Evolutionary conservation across 2,113 vertebrate genomes (phyloP).

Genomic region (Macheiramphus alcinus): DNA sequence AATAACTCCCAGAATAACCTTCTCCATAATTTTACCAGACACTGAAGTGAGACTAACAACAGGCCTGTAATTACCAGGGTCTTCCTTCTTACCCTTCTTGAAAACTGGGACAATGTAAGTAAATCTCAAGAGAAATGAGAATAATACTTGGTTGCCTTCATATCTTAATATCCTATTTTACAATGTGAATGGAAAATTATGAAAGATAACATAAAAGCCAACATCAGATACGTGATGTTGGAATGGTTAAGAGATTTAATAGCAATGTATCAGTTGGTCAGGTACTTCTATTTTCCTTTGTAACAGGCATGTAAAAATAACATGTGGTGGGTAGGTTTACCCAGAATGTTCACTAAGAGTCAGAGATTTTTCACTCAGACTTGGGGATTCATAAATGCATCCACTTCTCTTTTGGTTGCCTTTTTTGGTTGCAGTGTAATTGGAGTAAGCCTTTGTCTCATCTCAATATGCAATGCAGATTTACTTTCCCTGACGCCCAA

Average conservation of each 20-base stretch:
- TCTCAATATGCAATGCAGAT: background rate
- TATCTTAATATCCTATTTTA: background rate
- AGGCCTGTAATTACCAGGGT: background rate
- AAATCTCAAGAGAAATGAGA: background rate
- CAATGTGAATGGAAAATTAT: background rate
- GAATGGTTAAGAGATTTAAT: background rate
- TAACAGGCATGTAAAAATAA: background rate
- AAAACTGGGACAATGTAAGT: background rate
- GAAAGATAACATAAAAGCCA: background rate
- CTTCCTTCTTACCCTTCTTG: background rate
- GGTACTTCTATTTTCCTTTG: background rate
- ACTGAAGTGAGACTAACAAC: background rate
- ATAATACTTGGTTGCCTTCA: background rate
- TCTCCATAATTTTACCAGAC: background rate
- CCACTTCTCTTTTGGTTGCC: background rate
- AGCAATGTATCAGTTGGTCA: background rate
- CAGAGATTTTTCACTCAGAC: background rate
- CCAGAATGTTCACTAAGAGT: background rate
- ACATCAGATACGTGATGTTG: background rate
- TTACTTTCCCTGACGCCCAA: background rate
- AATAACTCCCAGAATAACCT: background rate
- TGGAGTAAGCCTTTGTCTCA: background rate
- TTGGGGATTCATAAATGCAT: background rate
- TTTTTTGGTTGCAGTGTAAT: background rate
- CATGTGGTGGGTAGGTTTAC: background rate